Percentiles rank a stretch among this genome's conserved stretches.
Evolutionary conservation across 2,797 vertebrate genomes (phyloP).

Genomic region (Pogonophryne albipinna): DNA sequence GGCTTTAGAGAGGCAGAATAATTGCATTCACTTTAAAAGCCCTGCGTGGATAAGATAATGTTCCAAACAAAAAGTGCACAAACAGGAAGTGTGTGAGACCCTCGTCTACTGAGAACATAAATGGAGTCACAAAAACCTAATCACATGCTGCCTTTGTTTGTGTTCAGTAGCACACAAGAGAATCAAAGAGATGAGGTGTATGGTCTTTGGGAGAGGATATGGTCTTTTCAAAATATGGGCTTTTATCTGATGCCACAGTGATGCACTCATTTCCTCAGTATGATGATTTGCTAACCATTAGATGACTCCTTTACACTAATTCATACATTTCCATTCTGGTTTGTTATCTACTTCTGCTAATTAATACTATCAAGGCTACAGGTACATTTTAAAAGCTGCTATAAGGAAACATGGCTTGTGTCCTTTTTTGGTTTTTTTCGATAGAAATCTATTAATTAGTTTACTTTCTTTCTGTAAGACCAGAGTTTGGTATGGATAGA

Average conservation of each 20-base stretch:
- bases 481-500: background rate
- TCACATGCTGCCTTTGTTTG: background rate
- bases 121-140: background rate
- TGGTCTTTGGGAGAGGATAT: background rate
- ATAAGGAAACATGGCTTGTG: background rate
- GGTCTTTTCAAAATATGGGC: slow-evolving; percentile 10
- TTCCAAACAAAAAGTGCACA: slow-evolving; percentile 1
- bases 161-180: slow-evolving; percentile 15
- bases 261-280: background rate
- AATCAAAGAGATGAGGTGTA: background rate
- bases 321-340: background rate
- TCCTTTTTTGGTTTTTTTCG: no score
- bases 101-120: slow-evolving; percentile 1
- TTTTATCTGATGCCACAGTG: slow-evolving; percentile 24
- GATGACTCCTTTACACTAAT: background rate
- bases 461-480: background rate
- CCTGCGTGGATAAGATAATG: background rate
- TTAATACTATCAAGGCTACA: background rate
- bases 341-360: background rate
- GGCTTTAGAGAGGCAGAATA: background rate
- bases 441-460: background rate
- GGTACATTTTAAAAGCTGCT: background rate
- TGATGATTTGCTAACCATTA: background rate
- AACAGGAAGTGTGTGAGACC: slow-evolving; percentile 5
- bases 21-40: slow-evolving; percentile 9